A percentile compares a stretch with the other conserved stretches of the same genome.
phyloP scores from a whole-genome alignment of 2,797 vertebrate species.

The Podarcis lilfordi region DNA sequence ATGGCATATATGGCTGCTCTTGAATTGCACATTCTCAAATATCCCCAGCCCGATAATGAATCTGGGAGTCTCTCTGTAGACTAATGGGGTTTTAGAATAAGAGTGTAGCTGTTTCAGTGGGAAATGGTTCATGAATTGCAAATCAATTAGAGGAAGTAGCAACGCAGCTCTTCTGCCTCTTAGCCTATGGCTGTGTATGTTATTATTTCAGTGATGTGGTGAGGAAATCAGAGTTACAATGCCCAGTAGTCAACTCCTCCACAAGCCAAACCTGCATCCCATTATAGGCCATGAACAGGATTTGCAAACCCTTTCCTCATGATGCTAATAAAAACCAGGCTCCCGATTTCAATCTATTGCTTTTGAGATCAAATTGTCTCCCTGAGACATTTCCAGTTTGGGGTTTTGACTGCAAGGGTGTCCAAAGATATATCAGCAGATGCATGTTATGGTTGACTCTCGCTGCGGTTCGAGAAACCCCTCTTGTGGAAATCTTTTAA shows the following conservation, averaged over 20 bases:
- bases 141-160: constrained; percentile 43
- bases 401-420: constrained; percentile 25
- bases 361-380: constrained; percentile 40
- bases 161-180: not conserved
- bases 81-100: not conserved
- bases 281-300: constrained; percentile 54
- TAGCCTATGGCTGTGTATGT: constrained; percentile 37
- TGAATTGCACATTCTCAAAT: not conserved
- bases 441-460: not conserved
- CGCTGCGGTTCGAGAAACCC: not conserved
- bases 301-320: constrained; percentile 40
- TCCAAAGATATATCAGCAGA: constrained; percentile 7
- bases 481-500: not conserved
- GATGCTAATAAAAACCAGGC: constrained; percentile 55
- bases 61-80: not conserved
- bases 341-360: constrained; percentile 38
- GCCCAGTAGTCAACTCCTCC: constrained; percentile 45
- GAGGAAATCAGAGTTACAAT: constrained; percentile 56
- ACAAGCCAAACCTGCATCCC: constrained; percentile 48
- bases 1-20: not conserved
- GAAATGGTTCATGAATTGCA: constrained; percentile 21
- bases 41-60: not conserved
- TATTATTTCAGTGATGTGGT: constrained; percentile 37
- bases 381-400: constrained; percentile 33
- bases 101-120: not conserved